These are phyloP conservation scores for Siderastrea radians DNA, from an alignment of 92 coral and sea anemone genomes.

Conservation along the genomic window DNA sequence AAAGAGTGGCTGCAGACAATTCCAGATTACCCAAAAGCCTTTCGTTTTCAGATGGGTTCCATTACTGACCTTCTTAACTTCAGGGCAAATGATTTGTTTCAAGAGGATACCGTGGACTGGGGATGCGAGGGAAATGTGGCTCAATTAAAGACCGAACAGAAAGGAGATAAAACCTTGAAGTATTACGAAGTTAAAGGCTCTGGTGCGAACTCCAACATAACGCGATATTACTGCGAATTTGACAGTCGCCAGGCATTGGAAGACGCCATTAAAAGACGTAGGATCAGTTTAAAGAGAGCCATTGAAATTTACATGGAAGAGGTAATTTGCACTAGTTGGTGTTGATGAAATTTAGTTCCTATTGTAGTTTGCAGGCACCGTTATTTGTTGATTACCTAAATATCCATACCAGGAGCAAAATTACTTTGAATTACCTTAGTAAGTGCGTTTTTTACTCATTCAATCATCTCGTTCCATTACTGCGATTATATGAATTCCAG, in stretches of 20 bases:
- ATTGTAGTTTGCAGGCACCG: no score
- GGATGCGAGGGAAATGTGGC: slow-evolving; percentile 59
- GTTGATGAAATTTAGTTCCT: no score
- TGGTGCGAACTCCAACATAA: background rate
- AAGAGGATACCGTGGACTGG: slow-evolving; percentile 57
- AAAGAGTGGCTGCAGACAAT: slow-evolving; percentile 39
- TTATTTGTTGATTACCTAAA: no score
- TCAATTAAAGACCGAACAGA: slow-evolving; percentile 28
- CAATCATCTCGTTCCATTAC: no score
- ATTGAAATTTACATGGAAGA: slow-evolving; percentile 44
- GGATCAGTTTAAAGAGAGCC: slow-evolving; percentile 22
- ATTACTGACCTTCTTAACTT: slow-evolving; percentile 25
- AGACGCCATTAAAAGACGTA: slow-evolving; percentile 15
- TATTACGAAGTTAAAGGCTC: background rate
- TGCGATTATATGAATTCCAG: no score
- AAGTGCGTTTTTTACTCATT: no score
- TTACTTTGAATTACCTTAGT: no score
- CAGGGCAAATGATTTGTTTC: slow-evolving; percentile 58
- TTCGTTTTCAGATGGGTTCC: slow-evolving; percentile 41
- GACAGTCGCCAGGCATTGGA: slow-evolving; percentile 29
- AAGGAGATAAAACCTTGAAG: background rate
- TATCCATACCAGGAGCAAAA: no score
- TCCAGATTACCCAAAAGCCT: slow-evolving; percentile 60
- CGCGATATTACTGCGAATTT: slow-evolving; percentile 9
- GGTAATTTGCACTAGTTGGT: background rate